Percentiles rank a stretch among this genome's conserved stretches.
These are phyloP conservation scores for Ceratosolen fusciceps DNA, from an alignment of 1,140 invertebrate genomes.

Conservation along the genomic window DNA sequence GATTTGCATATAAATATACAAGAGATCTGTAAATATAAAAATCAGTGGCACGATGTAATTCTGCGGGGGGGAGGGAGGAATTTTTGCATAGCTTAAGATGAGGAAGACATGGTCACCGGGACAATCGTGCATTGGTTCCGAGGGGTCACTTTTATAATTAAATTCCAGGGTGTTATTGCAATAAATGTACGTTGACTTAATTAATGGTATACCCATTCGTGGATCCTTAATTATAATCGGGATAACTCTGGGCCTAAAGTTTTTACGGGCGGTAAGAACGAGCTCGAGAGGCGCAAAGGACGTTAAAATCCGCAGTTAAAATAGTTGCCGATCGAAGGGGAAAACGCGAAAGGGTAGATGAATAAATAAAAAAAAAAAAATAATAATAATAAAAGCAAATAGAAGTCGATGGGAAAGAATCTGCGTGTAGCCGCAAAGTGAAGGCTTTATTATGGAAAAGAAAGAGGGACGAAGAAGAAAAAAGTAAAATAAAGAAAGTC, in stretches of 20 bases:
- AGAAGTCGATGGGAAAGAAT: not conserved
- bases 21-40: no score
- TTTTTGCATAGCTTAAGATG: no score
- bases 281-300: not conserved
- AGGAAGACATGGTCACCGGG: not conserved
- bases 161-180: not conserved
- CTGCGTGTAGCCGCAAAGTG: not conserved
- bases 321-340: not conserved
- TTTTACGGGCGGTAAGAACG: no score
- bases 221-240: not conserved
- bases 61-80: not conserved
- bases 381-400: not conserved
- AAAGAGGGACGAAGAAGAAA: slow-evolving; percentile 40
- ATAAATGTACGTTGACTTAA: not conserved
- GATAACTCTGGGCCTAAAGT: not conserved
- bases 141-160: not conserved
- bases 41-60: not conserved
- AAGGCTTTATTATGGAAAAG: slow-evolving; percentile 7
- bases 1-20: no score
- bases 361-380: not conserved
- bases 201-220: not conserved
- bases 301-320: not conserved
- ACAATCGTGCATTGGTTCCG: not conserved
- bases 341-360: not conserved
- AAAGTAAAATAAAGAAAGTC: slow-evolving; percentile 43